Conservation (phyloP, 2,113 vertebrate species). For the Cyprichromis sp. region DNA sequence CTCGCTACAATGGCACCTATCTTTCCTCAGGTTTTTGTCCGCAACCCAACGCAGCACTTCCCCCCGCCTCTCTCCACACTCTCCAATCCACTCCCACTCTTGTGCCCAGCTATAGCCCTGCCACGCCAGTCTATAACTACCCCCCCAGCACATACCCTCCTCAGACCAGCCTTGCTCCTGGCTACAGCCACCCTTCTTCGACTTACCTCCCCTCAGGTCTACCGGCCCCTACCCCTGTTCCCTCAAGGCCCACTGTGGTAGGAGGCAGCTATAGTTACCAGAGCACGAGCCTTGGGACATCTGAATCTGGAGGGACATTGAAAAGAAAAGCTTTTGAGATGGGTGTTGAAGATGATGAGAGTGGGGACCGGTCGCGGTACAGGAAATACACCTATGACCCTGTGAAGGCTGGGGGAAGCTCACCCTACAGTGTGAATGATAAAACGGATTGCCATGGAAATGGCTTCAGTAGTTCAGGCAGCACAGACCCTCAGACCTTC, state of each 20-base stretch:
- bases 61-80: constrained; percentile 72
- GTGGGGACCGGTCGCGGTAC: constrained; percentile 72
- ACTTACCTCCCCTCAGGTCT: constrained; percentile 83
- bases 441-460: constrained; percentile 81
- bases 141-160: constrained; percentile 68
- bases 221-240: constrained; percentile 78
- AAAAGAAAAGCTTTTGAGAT: constrained; percentile 91
- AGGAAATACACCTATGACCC: constrained; percentile 87
- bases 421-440: constrained; percentile 76
- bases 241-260: constrained; percentile 73
- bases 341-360: constrained; percentile 71
- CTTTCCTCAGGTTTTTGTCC: constrained; percentile 86
- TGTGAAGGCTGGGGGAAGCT: constrained; percentile 72
- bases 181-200: constrained; percentile 77
- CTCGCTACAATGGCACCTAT: constrained; percentile 83
- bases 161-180: constrained; percentile 69
- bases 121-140: constrained; percentile 86
- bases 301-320: constrained; percentile 72
- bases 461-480: constrained; percentile 64
- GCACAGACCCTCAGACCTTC: constrained; percentile 71
- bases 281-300: constrained; percentile 60
- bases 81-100: constrained; percentile 72
- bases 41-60: constrained; percentile 77
- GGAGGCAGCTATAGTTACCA: constrained; percentile 84
- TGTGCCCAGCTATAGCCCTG: constrained; percentile 80